Percentiles rank a stretch among this genome's conserved stretches.
Conservation (phyloP, 2,888 invertebrate genomes). For the Ptychoptera contaminata region DNA sequence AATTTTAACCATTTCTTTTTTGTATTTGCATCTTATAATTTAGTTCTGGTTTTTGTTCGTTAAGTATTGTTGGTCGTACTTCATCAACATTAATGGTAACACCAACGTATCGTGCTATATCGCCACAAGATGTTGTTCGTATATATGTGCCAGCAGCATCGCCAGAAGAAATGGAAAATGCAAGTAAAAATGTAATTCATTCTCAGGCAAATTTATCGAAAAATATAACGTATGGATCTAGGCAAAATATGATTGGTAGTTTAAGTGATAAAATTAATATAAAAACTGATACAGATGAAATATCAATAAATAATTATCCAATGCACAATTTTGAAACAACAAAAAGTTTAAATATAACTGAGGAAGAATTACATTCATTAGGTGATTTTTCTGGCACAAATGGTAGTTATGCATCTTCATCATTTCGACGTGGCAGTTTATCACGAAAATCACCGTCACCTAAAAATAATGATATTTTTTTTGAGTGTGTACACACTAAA, state of each 20-base stretch:
- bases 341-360: neutral
- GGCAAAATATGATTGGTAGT: neutral
- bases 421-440: slow-evolving; percentile 13
- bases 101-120: slow-evolving; percentile 14
- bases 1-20: neutral
- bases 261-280: neutral
- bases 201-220: neutral
- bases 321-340: neutral
- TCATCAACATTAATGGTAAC: slow-evolving; percentile 14
- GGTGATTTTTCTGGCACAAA: neutral
- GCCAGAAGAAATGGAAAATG: slow-evolving; percentile 7
- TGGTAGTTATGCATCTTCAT: slow-evolving; percentile 10
- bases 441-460: slow-evolving; percentile 12
- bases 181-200: neutral
- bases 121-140: slow-evolving; percentile 14
- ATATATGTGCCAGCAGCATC: slow-evolving; percentile 15
- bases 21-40: too few relatives aligned
- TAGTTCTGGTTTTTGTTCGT: slow-evolving; percentile 13
- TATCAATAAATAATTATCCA: neutral
- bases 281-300: neutral
- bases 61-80: slow-evolving; percentile 12
- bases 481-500: slow-evolving; percentile 12
- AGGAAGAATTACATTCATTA: neutral
- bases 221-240: neutral
- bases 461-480: slow-evolving; percentile 6